Base-by-base conservation (phyloP, 2,888 invertebrate genomes). In the Yponomeuta evonymella region DNA sequence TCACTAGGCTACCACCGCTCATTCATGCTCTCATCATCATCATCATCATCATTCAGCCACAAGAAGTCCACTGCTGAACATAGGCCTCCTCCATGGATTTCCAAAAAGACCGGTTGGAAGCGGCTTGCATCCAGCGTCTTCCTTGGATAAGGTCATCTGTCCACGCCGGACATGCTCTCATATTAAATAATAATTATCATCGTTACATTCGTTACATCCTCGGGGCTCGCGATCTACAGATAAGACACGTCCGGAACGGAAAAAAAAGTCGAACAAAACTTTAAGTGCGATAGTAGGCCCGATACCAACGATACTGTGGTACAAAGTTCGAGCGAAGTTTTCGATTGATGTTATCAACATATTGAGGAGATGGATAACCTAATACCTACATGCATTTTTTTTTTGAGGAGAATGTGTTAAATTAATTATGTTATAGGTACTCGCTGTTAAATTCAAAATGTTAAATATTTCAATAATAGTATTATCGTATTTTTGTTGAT, bases 191-290 rank as follows among this genome's bases (percentile, higher is more conserved):
- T 71, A 65, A 70, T 71, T 72, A 70, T 70, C 36, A 72, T 71
- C 72, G 71, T 70, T 65, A 74, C 71, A 72, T 73, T 71, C 72
- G 71, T 70, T 65, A 74, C 71, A 72, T 73, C 73, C 75, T 69
- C 43, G 11, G 72, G 73, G 72, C 43, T n/a, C 62, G 8, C 6
- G 75, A 75, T 75, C 33, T 36, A 11, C 23, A 75, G 75, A 75
- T 75, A 74, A 69, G 71, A 72, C 73, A 73, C 72, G 73, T 58
- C 63, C 69, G 69, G 67, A 65, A 70, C 62, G n/a, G 15, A 62
- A 73, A 73, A 73, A 73, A 71, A 70, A 70, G 33, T 33, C 51
- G 30, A 62, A 69, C 62, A 36, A 33, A 69, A 69, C 62, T 69
- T 51, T 62, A 62, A 69, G 30, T 36, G 58, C 12, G 62, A 69